Conservation (phyloP, 2,797 vertebrate species). For the Uromys caudimaculatus region DNA sequence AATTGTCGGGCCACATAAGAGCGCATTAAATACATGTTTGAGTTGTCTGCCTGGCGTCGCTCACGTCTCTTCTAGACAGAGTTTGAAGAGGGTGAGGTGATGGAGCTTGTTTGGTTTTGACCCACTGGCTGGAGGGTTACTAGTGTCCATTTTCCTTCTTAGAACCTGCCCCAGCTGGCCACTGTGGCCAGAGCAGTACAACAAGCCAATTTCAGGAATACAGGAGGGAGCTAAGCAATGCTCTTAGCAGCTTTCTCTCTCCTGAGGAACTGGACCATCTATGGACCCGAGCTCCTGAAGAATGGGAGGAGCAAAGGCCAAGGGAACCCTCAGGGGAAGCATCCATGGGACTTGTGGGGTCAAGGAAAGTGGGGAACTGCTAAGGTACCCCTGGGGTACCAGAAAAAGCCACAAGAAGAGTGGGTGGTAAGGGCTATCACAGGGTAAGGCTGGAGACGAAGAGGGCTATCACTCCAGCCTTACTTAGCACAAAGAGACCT, state of each 20-base stretch:
- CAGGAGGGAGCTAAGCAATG: not conserved
- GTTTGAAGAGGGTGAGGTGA: not conserved
- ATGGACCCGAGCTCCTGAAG: not conserved
- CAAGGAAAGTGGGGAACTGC: not conserved
- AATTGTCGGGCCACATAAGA: not conserved
- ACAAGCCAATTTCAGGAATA: not conserved
- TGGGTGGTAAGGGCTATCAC: not conserved
- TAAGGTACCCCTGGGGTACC: no score
- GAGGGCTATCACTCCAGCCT: not conserved
- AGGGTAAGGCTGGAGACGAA: not conserved
- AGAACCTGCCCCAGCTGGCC: not conserved
- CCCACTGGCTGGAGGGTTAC: not conserved
- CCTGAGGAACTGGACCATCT: not conserved
- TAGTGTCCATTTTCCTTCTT: not conserved
- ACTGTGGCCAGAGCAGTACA: not conserved
- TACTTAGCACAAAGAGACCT: not conserved
- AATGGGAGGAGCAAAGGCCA: not conserved
- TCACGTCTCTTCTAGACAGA: not conserved
- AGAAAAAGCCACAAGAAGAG: not conserved
- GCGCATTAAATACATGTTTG: not conserved
- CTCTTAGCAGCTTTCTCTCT: not conserved
- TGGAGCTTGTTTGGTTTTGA: slow-evolving; percentile 37
- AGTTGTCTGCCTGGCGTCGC: not conserved
- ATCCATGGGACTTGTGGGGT: accelerated
- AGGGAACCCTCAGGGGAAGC: not conserved